Base-by-base conservation (phyloP, 2,113 vertebrate species). In the Hemichromis elongatus region DNA sequence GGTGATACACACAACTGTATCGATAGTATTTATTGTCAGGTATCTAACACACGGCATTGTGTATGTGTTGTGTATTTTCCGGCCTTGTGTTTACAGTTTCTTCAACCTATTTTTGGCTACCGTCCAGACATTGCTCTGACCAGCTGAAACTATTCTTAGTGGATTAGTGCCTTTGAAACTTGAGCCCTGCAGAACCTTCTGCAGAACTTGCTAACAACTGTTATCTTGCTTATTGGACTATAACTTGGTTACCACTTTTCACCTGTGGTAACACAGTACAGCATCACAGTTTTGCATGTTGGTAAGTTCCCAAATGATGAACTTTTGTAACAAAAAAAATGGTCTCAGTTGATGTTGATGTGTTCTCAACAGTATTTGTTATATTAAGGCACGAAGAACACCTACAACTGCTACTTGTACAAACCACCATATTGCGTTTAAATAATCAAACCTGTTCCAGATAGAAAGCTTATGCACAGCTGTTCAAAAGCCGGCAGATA, bases 141-240 rank as follows among this genome's bases (percentile, higher is more conserved):
- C 47, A 40, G 59, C 61, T 84, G 77, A 88, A 88, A 88, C 79
- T 84, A 55, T 88, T 88, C 57, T 80, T 70, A 77, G 63, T 56
- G 21, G 86, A 83, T 83, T 19, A 12, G 50, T 85, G 56, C n/a
- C 56, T 83, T 90, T 92, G 78, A 90, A 89, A 89, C 82, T 61
- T 50, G 75, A 92, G 68, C 80, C 54, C 52, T 57, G 56, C 61
- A 89, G 59, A 84, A 84, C 37, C 24, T 81, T 55, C 35, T 30
- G n/a, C 33, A 77, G 53, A 83, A 56, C 63, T 54, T 56, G 19
- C 16, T 50, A 26, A 84, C 70, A 87, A 77, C 61, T 66, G 10
- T 75, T 79, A 28, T 63, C 45, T 14, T 37, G 3, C 9, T 33
- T 26, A n/a, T 61, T 5, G 53, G 14, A 33, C 30, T 45, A 16